A percentile compares a stretch with the other conserved stretches of the same genome.
These are phyloP conservation scores for Toxonevra muliebris DNA, from an alignment of 2,888 invertebrate species.

Conservation along the genomic window DNA sequence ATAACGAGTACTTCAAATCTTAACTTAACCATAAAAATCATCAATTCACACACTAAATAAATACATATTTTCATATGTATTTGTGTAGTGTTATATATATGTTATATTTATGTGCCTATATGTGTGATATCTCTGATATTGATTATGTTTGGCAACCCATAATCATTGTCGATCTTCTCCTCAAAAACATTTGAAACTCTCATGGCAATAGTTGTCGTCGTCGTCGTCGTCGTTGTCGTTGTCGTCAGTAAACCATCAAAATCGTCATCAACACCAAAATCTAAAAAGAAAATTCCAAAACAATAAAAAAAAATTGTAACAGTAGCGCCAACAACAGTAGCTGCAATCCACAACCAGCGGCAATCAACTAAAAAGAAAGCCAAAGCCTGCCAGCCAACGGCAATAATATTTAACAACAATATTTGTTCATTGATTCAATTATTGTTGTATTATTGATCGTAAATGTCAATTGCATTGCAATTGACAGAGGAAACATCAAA, in stretches of 20 bases:
- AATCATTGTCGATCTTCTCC: too few relatives aligned
- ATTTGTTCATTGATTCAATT: conserved; percentile 8
- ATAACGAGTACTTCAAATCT: too few relatives aligned
- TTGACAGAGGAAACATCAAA: conserved; percentile 64
- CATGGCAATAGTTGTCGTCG: conserved; percentile 29
- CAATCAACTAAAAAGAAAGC: conserved; percentile 10
- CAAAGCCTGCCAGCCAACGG: not conserved
- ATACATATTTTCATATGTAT: too few relatives aligned
- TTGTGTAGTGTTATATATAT: too few relatives aligned
- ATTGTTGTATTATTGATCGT: conserved; percentile 39
- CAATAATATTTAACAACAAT: conserved; percentile 8
- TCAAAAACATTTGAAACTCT: conserved; percentile 21
- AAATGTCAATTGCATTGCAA: conserved; percentile 40
- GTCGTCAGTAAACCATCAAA: conserved; percentile 2
- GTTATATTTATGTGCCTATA: too few relatives aligned
- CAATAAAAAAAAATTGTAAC: not conserved
- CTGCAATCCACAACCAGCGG: conserved; percentile 23
- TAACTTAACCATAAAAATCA: too few relatives aligned
- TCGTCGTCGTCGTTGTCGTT: conserved; percentile 20
- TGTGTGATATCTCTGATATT: too few relatives aligned
- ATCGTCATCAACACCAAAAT: not conserved
- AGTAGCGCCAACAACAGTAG: conserved; percentile 5
- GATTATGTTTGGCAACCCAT: too few relatives aligned
- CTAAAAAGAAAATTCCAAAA: not conserved
- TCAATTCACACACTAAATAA: too few relatives aligned